These are phyloP conservation scores for Oreochromis mossambicus DNA, from an alignment of 2,797 vertebrate genomes.

Conservation along the genomic window DNA sequence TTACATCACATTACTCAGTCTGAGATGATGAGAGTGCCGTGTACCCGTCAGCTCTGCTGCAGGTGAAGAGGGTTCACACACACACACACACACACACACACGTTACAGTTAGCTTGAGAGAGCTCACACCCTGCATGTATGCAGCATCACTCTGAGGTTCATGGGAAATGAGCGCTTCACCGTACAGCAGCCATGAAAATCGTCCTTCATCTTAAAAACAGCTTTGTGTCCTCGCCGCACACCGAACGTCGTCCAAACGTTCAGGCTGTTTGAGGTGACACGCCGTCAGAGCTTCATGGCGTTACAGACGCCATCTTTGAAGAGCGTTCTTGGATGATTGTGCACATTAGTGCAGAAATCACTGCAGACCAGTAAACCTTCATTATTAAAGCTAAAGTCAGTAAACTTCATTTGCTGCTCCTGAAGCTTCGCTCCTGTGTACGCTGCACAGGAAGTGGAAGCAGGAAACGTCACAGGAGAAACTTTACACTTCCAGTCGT, in stretches of 20 bases:
- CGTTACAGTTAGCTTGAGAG: background rate
- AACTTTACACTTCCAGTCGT: background rate
- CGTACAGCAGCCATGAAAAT: too few relatives aligned
- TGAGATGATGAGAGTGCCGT: slow-evolving; percentile 44
- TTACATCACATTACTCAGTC: slow-evolving; percentile 41
- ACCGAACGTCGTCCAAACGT: too few relatives aligned
- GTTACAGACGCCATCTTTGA: too few relatives aligned
- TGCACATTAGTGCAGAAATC: too few relatives aligned
- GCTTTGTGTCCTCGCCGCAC: too few relatives aligned
- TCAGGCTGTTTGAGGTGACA: too few relatives aligned
- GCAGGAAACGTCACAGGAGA: background rate
- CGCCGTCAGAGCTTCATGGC: too few relatives aligned
- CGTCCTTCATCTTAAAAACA: too few relatives aligned
- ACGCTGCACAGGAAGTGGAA: background rate
- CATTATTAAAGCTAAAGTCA: background rate
- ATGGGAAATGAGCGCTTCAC: background rate
- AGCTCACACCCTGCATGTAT: background rate
- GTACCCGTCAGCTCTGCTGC: slow-evolving; percentile 44
- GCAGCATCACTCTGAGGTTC: background rate
- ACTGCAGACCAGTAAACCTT: too few relatives aligned
- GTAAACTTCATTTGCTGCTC: background rate
- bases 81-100: background rate
- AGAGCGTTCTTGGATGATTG: too few relatives aligned
- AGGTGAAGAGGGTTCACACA: slow-evolving; percentile 16
- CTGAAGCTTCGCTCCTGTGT: background rate